A percentile compares a stretch with the other conserved stretches of the same genome.
Conservation (phyloP, 2,113 vertebrate species). For the Scartelaos histophorus region DNA sequence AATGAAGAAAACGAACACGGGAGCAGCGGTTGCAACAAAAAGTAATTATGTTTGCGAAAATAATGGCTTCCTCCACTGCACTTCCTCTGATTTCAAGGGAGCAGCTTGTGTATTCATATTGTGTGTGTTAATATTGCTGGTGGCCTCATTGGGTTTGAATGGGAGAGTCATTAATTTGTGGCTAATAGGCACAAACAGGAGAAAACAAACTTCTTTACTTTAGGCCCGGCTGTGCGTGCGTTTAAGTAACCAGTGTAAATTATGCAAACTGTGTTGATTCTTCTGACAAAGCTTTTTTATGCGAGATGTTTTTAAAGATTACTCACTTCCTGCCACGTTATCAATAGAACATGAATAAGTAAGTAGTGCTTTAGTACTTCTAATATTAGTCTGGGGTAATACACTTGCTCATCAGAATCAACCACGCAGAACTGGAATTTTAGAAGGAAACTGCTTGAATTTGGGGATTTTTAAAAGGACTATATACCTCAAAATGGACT, state of each 20-base stretch:
- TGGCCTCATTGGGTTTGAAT: conserved; percentile 77
- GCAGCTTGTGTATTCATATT: conserved; percentile 76
- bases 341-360: conserved; percentile 75
- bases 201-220: conserved; percentile 86
- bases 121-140: conserved; percentile 80
- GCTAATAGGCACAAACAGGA: conserved; percentile 85
- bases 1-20: conserved; percentile 28
- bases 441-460: too few species aligned
- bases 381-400: conserved; percentile 66
- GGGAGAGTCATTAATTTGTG: conserved; percentile 82
- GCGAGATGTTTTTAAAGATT: conserved; percentile 73
- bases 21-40: conserved; percentile 59
- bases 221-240: conserved; percentile 72
- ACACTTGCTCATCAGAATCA: conserved; percentile 1
- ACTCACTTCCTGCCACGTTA: conserved; percentile 71
- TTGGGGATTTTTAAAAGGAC: too few species aligned
- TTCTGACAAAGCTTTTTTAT: conserved; percentile 77
- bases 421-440: neutral
- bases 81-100: conserved; percentile 77
- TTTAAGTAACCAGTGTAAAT: conserved; percentile 83
- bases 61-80: conserved; percentile 66
- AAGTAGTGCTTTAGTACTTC: conserved; percentile 56
- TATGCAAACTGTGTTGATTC: conserved; percentile 82
- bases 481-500: too few species aligned
- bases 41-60: conserved; percentile 79